phyloP scores from a whole-genome alignment of 2,797 vertebrate genomes.

The Valencia hispanica region DNA sequence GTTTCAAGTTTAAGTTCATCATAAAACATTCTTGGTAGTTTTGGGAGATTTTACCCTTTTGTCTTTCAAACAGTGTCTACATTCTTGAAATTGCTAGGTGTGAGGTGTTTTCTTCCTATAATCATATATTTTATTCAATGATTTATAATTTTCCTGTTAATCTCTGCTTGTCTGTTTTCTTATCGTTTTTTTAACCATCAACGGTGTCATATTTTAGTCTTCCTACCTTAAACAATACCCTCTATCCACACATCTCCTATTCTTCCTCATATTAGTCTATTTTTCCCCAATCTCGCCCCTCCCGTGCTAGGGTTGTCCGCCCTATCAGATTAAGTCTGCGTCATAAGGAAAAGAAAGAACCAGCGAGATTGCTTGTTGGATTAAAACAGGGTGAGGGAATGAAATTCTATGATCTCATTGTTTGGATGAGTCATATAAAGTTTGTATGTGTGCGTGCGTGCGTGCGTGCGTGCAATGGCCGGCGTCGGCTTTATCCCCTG shows the following conservation, averaged over 20 bases:
- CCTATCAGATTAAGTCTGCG: constrained; percentile 67
- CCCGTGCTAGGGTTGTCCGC: constrained; percentile 23
- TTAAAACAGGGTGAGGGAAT: constrained; percentile 67
- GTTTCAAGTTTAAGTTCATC: too few relatives aligned
- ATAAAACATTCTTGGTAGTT: too few relatives aligned
- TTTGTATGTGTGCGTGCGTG: constrained; percentile 34
- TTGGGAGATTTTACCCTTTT: too few relatives aligned
- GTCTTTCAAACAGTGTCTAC: too few relatives aligned
- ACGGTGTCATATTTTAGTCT: constrained; percentile 21
- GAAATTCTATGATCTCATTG: constrained; percentile 79
- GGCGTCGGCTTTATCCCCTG: constrained; percentile 51
- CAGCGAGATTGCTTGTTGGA: constrained; percentile 70
- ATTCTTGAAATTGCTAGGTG: too few relatives aligned
- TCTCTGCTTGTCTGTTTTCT: neutral
- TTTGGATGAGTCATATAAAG: constrained; percentile 63
- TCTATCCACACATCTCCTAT: neutral
- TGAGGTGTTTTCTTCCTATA: too few relatives aligned
- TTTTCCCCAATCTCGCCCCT: constrained; percentile 21
- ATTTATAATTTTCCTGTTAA: neutral
- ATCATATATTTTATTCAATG: too few relatives aligned
- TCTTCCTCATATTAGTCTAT: constrained; percentile 16
- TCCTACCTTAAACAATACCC: neutral
- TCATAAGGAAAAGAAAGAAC: constrained; percentile 62
- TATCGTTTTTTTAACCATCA: neutral
- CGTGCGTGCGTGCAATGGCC: constrained; percentile 23